Conservation (phyloP, 2,888 invertebrate genomes). For the Serripes groenlandicus region DNA sequence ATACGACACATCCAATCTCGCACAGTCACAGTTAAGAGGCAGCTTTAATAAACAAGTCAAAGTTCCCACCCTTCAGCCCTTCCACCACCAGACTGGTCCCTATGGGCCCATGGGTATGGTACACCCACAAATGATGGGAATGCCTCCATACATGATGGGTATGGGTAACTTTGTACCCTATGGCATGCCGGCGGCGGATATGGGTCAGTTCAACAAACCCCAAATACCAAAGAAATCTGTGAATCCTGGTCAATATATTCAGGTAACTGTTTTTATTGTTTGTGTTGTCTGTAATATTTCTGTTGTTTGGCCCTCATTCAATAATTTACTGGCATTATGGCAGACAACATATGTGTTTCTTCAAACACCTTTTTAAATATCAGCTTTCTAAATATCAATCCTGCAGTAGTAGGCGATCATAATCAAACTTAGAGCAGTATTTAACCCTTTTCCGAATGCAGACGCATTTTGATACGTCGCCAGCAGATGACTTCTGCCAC, state of each 20-base stretch:
- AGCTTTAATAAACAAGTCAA: background rate
- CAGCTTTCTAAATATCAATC: no score
- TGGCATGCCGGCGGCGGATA: background rate
- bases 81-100: constrained; percentile 49
- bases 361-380: no score
- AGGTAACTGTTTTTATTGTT: no score
- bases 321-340: no score
- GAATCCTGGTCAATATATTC: constrained; percentile 36
- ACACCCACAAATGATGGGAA: constrained; percentile 47
- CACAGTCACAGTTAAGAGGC: background rate
- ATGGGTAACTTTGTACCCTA: constrained; percentile 27
- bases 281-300: no score
- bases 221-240: constrained; percentile 1
- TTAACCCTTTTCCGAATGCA: no score
- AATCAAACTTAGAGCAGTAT: no score
- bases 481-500: no score
- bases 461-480: no score
- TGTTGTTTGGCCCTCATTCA: no score
- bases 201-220: background rate
- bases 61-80: background rate
- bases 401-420: no score
- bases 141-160: constrained; percentile 62
- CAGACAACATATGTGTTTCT: no score
- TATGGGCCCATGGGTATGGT: constrained; percentile 64
- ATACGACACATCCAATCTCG: background rate